phyloP scores from a whole-genome alignment of 2,888 invertebrate species.

The Augochlorella aurata region DNA sequence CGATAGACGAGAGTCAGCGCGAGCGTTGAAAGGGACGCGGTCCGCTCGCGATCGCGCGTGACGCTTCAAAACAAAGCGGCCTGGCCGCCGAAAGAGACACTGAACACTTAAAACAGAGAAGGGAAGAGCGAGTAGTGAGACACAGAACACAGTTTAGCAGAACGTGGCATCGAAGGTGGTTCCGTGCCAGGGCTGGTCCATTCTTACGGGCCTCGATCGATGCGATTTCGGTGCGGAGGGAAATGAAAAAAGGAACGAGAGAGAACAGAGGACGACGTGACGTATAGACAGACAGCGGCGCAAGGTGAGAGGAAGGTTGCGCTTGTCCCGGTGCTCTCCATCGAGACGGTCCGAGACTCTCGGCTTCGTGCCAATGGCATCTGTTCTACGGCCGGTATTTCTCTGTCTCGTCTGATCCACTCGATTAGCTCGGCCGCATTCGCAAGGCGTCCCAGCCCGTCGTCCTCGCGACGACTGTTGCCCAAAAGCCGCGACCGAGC shows the following conservation, averaged over 20 bases:
- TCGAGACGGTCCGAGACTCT: conserved; percentile 45
- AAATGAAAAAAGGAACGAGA: background rate
- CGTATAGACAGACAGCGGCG: background rate
- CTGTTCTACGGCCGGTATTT: conserved; percentile 63
- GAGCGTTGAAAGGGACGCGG: background rate
- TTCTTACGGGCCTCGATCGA: conserved; percentile 63
- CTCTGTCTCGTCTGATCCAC: conserved; percentile 36
- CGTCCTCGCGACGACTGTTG: background rate
- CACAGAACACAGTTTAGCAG: too few species aligned
- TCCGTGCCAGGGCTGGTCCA: conserved; percentile 58
- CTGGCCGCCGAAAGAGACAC: conserved; percentile 22
- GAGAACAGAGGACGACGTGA: background rate
- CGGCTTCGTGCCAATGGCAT: conserved; percentile 65
- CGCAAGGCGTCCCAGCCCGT: background rate
- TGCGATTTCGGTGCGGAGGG: conserved; percentile 13
- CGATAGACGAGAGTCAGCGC: too few species aligned
- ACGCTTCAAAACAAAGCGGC: conserved; percentile 7
- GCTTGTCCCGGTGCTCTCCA: background rate
- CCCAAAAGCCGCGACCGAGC: too few species aligned
- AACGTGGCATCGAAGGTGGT: conserved; percentile 54
- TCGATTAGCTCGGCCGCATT: background rate
- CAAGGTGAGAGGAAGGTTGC: conserved; percentile 6
- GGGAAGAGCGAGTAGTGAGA: too few species aligned
- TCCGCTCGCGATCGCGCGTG: background rate
- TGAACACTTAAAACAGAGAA: background rate